Base-by-base conservation (phyloP, 1,140 invertebrate species). In the Theocolax elegans region DNA sequence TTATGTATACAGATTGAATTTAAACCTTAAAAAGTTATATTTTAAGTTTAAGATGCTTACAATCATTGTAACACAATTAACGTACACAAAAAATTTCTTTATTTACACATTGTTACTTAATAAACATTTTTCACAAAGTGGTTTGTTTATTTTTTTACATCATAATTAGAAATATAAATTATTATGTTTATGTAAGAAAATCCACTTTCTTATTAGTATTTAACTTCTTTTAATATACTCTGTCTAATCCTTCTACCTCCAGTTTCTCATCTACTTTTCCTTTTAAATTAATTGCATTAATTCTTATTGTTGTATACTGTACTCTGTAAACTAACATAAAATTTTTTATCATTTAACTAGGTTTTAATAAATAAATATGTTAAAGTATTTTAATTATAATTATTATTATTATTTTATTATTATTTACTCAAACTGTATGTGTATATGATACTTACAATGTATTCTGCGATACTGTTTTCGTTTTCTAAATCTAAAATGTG, bases 381-480 rank as follows among this genome's bases (percentile, higher is more conserved):
- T n/a, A n/a, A n/a, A n/a, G n/a, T n/a, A n/a, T n/a, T n/a, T n/a
- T n/a, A n/a, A n/a, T n/a, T n/a, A n/a, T n/a, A n/a, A n/a, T n/a
- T n/a, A n/a, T n/a, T n/a, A n/a, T n/a, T n/a, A n/a, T n/a, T n/a
- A n/a, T n/a, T n/a, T n/a, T n/a, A n/a, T n/a, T n/a, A n/a, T n/a
- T n/a, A n/a, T n/a, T n/a, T n/a, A n/a, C n/a, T n/a, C n/a, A n/a
- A n/a, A n/a, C n/a, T n/a, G n/a, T n/a, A n/a, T n/a, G n/a, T n/a
- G n/a, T n/a, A 46, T 59, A 12, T 68, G 44, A 40, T 54, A 71
- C 87, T 87, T 87, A 91, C 90, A 94, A 75, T 93, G 91, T 53
- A 93, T 91, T 78, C 91, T 89, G 80, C 89, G 90, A 76, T 87
- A 94, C 72, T 94, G 92, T 85, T 95, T 93, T 81, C 93, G 91